Conservation (phyloP, 2,113 vertebrate genomes). For the Nothoprocta pentlandii region DNA sequence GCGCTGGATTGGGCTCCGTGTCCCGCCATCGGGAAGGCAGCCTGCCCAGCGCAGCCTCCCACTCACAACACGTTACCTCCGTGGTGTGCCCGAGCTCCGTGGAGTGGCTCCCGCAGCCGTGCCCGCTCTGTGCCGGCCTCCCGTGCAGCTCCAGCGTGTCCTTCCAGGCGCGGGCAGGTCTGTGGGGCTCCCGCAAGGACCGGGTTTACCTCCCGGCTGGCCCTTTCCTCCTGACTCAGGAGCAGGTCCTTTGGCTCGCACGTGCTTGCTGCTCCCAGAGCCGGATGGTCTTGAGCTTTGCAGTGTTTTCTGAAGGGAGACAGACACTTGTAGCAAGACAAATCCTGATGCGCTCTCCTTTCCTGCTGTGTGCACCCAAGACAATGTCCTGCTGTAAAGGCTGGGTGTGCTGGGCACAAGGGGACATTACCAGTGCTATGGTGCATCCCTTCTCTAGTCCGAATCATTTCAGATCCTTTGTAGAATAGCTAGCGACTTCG, state of each 20-base stretch:
- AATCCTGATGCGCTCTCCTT: background rate
- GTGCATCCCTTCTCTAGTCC: slow-evolving; percentile 64
- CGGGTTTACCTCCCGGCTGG: background rate
- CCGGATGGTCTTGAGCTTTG: background rate
- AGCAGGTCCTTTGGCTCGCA: background rate
- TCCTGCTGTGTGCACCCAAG: background rate
- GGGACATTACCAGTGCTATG: background rate
- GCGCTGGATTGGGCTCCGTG: slow-evolving; percentile 4
- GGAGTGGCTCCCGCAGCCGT: background rate
- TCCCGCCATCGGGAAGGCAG: slow-evolving; percentile 62
- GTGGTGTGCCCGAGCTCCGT: slow-evolving; percentile 39
- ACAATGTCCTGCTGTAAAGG: background rate
- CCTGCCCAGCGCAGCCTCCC: slow-evolving; percentile 51
- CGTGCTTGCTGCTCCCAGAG: slow-evolving; percentile 14
- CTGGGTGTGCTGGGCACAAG: background rate
- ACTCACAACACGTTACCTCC: slow-evolving; percentile 65
- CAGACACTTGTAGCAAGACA: background rate
- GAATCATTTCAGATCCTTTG: slow-evolving; percentile 53
- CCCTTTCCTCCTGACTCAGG: accelerated
- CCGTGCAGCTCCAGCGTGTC: background rate
- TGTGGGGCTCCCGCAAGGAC: background rate
- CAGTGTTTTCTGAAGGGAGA: background rate
- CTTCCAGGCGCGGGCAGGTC: slow-evolving; percentile 19
- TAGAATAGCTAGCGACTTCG: slow-evolving; percentile 59
- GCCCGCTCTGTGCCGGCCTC: background rate